Evolutionary conservation across 2,888 invertebrate species (phyloP), one percentile per base, ranked within the genome.

Genomic region (Andrena praecox): DNA sequence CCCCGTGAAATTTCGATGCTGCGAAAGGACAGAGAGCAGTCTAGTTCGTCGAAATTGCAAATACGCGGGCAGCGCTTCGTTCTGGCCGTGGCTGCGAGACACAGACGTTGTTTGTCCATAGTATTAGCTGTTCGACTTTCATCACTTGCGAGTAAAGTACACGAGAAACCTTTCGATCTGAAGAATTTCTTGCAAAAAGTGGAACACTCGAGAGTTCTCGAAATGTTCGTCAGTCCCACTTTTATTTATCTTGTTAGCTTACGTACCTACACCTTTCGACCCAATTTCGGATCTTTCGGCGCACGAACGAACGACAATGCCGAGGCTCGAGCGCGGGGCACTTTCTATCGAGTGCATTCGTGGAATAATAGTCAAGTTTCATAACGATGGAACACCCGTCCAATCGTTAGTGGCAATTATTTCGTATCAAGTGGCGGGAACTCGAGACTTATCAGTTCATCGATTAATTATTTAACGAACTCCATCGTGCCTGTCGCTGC

Each of bases 351-450:
- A 35, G 33, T 33, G 52, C 29, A 48, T 67, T 54, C 29, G 35
- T 72, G 62, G 69, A 83, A 71, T 75, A 85, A 85, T 70, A 86
- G 82, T 86, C 66, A 79, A 67, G 74, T 77, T 64, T 64, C 54
- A 75, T 70, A 78, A 72, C 69, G 78, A 86, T 70, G 75, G 80
- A 86, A 82, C 73, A 80, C 63, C 72, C 64, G 63, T 75, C 56
- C 77, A 75, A 77, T 81, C 75, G 75, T 67, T 74, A 69, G 79
- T 81, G 81, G 77, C 83, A 88, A 86, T 88, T 88, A 88, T 85
- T 87, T 81, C 73, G 79, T 72, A 74, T 88, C 77, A 52, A 86
- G 87, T 85, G 76, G 71, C 75, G 70, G 64, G 52, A 77, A 73
- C 77, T 77, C 70, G 68, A 78, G 78, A 78, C 79, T 87, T 87